Percentiles rank a stretch among this genome's conserved stretches.
Conservation (phyloP, 2,113 vertebrate genomes). For the Hydrochoerus hydrochaeris region DNA sequence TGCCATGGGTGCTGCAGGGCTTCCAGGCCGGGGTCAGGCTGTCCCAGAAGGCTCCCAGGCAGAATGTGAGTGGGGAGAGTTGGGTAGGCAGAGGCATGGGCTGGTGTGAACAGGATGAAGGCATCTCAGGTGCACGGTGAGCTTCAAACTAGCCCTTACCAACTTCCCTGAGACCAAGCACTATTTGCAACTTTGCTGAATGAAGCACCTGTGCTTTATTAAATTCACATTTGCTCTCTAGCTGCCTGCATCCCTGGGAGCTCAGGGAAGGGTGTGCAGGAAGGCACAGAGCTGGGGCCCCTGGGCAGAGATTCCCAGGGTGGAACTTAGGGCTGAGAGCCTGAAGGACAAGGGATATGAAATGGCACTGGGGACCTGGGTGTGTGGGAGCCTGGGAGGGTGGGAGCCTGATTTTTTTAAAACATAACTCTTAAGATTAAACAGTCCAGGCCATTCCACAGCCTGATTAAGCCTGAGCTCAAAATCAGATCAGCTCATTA, state of each 20-base stretch:
- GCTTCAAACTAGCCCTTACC: neutral
- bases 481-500: neutral
- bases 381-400: neutral
- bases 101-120: neutral
- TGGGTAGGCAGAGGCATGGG: neutral
- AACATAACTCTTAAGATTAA: neutral
- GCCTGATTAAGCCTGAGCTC: neutral
- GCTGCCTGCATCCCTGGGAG: neutral
- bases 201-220: neutral
- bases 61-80: accelerated
- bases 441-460: neutral
- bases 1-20: too few relatives aligned
- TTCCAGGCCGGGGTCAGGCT: neutral
- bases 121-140: neutral
- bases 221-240: accelerated
- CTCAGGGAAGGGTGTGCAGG: neutral
- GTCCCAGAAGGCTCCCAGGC: neutral
- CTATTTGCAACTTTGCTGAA: neutral
- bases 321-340: neutral
- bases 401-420: neutral
- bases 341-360: too few relatives aligned
- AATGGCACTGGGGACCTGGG: accelerated
- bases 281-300: neutral
- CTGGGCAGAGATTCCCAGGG: neutral
- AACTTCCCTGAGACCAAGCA: neutral